phyloP scores from a whole-genome alignment of 2,797 vertebrate genomes.

The Falco cherrug region DNA sequence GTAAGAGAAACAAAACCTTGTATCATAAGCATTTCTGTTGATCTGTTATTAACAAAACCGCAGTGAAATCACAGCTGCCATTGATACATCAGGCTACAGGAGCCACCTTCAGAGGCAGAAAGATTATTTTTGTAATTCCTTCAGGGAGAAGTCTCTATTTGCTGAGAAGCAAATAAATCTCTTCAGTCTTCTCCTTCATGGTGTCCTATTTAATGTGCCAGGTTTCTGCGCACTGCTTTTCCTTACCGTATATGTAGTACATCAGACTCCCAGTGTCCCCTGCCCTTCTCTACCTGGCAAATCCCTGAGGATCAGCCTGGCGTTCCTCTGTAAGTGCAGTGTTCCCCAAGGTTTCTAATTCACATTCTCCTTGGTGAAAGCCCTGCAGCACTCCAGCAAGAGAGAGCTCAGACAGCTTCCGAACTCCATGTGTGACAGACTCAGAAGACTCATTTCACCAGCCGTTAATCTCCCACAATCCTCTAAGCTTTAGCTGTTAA shows the following conservation, averaged over 20 bases:
- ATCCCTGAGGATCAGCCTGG: neutral
- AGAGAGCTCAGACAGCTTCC: neutral
- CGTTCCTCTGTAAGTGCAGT: neutral
- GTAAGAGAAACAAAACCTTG: neutral
- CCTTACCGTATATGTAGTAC: neutral
- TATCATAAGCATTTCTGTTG: neutral
- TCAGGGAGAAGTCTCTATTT: neutral
- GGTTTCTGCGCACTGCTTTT: neutral
- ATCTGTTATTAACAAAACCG: neutral
- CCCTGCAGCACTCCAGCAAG: neutral
- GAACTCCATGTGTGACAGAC: conserved; percentile 15
- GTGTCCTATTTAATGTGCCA: neutral
- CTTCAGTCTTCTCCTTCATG: neutral
- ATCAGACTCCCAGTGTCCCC: neutral
- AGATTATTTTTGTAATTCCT: neutral
- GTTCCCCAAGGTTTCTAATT: neutral
- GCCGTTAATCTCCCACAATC: conserved; percentile 63
- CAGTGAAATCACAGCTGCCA: neutral
- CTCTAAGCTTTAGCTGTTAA: conserved; percentile 65
- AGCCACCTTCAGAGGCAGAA: neutral
- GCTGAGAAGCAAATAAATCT: neutral
- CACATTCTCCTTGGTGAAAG: neutral
- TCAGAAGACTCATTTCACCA: conserved; percentile 54
- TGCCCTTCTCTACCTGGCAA: neutral
- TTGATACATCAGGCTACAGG: neutral